Evolutionary conservation across 1,140 invertebrate species (phyloP), one percentile per base, ranked within the genome.

Genomic region (Drosophila kanapiae): DNA sequence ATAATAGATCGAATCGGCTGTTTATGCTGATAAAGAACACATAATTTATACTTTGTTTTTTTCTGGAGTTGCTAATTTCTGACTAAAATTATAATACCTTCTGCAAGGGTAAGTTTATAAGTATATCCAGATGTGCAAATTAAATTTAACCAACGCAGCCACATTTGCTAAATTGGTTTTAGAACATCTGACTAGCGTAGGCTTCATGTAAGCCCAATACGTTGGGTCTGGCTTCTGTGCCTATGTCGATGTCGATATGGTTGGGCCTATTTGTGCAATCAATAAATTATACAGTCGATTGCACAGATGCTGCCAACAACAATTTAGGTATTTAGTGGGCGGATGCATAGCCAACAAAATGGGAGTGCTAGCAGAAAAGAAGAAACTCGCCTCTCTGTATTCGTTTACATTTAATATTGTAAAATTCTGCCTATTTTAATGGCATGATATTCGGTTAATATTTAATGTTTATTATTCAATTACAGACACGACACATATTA

Each of bases 241-340:
- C 31, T 38, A 59, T 37, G 35, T 38, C 37, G 47, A 27, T 59
- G 42, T 63, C 37, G 38, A 40, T 35, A 35, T 31, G 65, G 68
- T 49, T 53, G 76, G 65, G 72, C 71, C 82, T 74, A 75, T 84
- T 79, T 79, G 75, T 77, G 70, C 71, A 91, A 91, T 91, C 87
- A 91, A 91, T 91, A 91, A 91, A 91, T 91, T 91, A 87, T 74
- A 84, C 79, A 84, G 86, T 75, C 82, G 87, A 75, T 56, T 74
- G 80, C 75, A 78, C 83, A 91, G 77, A 81, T 91, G 80, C 65
- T 64, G 75, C 75, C 68, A 53, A 53, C 45, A 51, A 40, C 67
- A 58, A 49, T 49, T 71, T 71, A 71, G 65, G 67, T 47, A 42
- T 60, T 38, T 42, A 13, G 31, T 58, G 37, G 45, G 37, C 33